Percentiles rank a stretch among this genome's conserved stretches.
Conservation (phyloP, 1,140 invertebrate genomes). For the Diuraphis noxia region DNA sequence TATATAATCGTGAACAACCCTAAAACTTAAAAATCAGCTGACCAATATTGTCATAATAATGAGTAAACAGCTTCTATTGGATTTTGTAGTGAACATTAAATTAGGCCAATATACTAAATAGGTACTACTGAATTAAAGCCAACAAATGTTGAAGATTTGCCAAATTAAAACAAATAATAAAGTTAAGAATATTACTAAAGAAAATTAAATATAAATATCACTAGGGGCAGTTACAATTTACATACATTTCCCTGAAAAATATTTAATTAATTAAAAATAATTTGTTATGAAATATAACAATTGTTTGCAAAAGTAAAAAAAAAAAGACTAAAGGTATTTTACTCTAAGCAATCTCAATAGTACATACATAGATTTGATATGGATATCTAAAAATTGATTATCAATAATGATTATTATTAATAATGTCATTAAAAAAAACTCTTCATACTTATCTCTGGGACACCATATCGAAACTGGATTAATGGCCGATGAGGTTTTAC, state of each 20-base stretch:
- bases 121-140: not conserved
- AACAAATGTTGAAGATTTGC: not conserved
- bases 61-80: not conserved
- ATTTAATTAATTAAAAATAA: no score
- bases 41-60: not conserved
- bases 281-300: not conserved
- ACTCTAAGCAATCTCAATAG: not conserved
- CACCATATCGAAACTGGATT: constrained; percentile 18
- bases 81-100: not conserved
- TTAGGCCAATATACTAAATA: not conserved
- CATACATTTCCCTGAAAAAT: not conserved
- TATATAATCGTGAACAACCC: no score
- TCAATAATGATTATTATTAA: not conserved
- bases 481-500: constrained; percentile 36
- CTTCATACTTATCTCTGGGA: constrained; percentile 15
- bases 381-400: not conserved
- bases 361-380: not conserved
- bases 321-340: not conserved
- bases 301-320: not conserved
- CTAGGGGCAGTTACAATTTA: not conserved
- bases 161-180: not conserved
- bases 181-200: not conserved
- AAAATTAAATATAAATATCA: not conserved
- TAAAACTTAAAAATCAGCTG: not conserved
- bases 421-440: not conserved